These are phyloP conservation scores for Halictus quadricinctus DNA, from an alignment of 2,888 invertebrate species.

Conservation along the genomic window DNA sequence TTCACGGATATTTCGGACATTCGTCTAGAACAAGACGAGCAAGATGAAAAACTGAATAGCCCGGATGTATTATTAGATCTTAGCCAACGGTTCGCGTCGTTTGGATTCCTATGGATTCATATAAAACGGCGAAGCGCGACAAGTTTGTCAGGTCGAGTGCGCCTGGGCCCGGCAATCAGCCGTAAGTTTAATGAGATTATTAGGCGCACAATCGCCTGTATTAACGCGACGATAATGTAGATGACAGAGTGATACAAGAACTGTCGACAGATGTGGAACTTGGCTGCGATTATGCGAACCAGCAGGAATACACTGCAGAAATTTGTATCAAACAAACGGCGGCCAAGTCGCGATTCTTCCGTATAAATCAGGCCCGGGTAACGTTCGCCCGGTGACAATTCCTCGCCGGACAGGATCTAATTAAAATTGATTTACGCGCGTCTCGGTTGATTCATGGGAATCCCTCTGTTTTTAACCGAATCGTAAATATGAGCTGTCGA, in stretches of 20 bases:
- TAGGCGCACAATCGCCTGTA: slow-evolving; percentile 45
- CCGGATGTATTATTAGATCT: slow-evolving; percentile 60
- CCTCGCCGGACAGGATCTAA: background rate
- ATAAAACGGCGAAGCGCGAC: slow-evolving; percentile 29
- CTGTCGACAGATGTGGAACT: slow-evolving; percentile 55
- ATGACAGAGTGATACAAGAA: slow-evolving; percentile 57
- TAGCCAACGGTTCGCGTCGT: slow-evolving; percentile 17
- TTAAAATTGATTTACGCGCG: slow-evolving; percentile 25
- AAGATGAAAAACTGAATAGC: slow-evolving; percentile 36
- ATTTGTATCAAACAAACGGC: slow-evolving; percentile 49
- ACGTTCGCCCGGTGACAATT: slow-evolving; percentile 26
- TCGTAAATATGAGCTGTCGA: slow-evolving; percentile 6
- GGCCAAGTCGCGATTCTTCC: slow-evolving; percentile 44
- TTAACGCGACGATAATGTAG: slow-evolving; percentile 45
- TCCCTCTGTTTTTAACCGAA: background rate
- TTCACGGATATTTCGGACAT: background rate
- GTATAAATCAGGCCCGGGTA: slow-evolving; percentile 32
- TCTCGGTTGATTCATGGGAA: slow-evolving; percentile 5
- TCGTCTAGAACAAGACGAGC: background rate
- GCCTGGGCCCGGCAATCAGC: slow-evolving; percentile 10
- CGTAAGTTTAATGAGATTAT: slow-evolving; percentile 57
- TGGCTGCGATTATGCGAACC: slow-evolving; percentile 51
- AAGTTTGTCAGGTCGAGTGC: slow-evolving; percentile 27
- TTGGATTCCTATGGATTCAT: slow-evolving; percentile 39
- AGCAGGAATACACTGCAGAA: slow-evolving; percentile 42